A percentile compares a stretch with the other conserved stretches of the same genome.
Conservation (phyloP, 2,888 invertebrate genomes). For the Tryphoninae sp. region DNA sequence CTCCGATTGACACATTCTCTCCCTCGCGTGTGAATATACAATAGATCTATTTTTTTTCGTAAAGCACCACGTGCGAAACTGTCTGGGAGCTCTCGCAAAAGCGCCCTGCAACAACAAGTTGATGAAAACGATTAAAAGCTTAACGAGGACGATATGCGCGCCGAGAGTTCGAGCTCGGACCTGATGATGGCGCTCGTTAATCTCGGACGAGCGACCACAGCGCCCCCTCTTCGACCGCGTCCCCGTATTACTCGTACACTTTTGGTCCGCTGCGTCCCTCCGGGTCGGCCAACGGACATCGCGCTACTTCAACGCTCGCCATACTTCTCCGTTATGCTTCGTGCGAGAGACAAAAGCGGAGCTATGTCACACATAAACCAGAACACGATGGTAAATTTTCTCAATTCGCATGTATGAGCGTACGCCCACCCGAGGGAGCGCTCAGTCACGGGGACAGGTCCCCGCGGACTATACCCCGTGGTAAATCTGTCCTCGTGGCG, state of each 20-base stretch:
- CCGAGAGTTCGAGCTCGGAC: constrained; percentile 42
- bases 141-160: constrained; percentile 74
- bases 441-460: constrained; percentile 78
- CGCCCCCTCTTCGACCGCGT: constrained; percentile 22
- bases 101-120: constrained; percentile 76
- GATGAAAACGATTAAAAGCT: constrained; percentile 79
- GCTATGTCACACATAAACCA: constrained; percentile 39
- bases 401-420: constrained; percentile 79
- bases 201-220: constrained; percentile 37
- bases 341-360: constrained; percentile 23
- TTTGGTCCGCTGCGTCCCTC: constrained; percentile 49
- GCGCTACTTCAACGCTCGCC: constrained; percentile 17
- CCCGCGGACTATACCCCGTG: constrained; percentile 70
- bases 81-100: not conserved
- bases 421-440: constrained; percentile 73
- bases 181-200: constrained; percentile 62
- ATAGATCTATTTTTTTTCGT: constrained; percentile 9
- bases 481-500: constrained; percentile 78
- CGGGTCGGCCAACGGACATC: constrained; percentile 45
- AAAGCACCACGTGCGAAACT: not conserved
- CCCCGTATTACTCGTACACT: constrained; percentile 13
- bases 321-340: not conserved
- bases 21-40: constrained; percentile 7
- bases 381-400: constrained; percentile 74
- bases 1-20: constrained; percentile 11